Evolutionary conservation across 2,113 vertebrate species (phyloP).

Genomic region (Uropsilus gracilis): DNA sequence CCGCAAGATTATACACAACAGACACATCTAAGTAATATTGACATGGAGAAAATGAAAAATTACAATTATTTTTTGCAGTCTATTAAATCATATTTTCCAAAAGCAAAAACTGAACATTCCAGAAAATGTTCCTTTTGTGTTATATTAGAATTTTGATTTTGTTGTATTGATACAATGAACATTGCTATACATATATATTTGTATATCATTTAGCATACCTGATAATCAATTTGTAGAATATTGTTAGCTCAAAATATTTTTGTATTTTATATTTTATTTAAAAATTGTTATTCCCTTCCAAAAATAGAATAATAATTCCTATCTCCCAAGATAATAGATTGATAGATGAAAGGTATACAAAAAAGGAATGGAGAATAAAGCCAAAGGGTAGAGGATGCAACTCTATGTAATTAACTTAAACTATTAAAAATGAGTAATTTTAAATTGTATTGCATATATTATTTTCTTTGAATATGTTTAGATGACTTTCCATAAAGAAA

Average conservation of each 20-base stretch:
- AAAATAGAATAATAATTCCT: not conserved
- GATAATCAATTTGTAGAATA: not conserved
- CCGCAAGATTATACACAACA: not conserved
- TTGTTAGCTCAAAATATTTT: not conserved
- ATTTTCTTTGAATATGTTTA: not conserved
- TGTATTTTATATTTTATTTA: not conserved
- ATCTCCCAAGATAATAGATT: not conserved
- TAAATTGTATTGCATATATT: not conserved
- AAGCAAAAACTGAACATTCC: not conserved
- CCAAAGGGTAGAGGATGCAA: accelerated
- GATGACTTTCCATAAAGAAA: not conserved
- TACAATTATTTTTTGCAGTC: not conserved
- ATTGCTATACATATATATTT: not conserved
- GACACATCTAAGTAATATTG: not conserved
- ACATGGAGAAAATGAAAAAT: not conserved
- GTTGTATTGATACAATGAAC: not conserved
- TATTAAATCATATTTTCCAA: not conserved
- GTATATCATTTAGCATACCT: not conserved
- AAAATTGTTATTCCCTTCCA: not conserved
- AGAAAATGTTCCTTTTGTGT: not conserved
- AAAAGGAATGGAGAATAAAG: not conserved
- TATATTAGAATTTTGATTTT: not conserved
- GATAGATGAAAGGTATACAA: not conserved
- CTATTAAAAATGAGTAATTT: not conserved
- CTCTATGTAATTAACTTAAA: not conserved